Percentiles rank a stretch among this genome's conserved stretches.
phyloP scores from a whole-genome alignment of 2,888 invertebrate species.

The Hypercompe scribonia region DNA sequence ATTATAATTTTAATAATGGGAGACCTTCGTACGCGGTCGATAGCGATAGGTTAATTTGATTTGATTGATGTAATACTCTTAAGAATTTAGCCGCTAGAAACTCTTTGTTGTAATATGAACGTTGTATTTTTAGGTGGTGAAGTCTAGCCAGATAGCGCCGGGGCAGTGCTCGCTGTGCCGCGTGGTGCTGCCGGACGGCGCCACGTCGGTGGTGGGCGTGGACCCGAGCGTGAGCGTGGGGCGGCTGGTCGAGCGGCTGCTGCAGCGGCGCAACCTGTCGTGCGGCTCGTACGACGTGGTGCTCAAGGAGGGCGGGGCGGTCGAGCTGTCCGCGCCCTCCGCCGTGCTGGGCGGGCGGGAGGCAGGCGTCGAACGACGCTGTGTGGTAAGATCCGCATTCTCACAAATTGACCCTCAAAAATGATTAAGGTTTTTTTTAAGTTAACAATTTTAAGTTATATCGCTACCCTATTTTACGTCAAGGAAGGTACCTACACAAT shows the following conservation, averaged over 20 bases:
- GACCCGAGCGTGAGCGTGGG: conserved; percentile 91
- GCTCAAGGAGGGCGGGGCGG: conserved; percentile 73
- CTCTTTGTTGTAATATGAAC: too few relatives aligned
- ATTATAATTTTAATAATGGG: too few relatives aligned
- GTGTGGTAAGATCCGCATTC: conserved; percentile 87
- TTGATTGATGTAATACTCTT: too few relatives aligned
- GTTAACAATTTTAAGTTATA: too few relatives aligned
- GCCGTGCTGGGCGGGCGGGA: conserved; percentile 92
- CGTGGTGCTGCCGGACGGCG: conserved; percentile 95
- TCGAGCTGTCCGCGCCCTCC: conserved; percentile 91
- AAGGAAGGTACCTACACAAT: too few relatives aligned
- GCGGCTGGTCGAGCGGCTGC: conserved; percentile 91
- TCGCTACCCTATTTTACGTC: too few relatives aligned
- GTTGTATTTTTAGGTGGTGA: conserved; percentile 69
- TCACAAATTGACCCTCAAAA: too few relatives aligned
- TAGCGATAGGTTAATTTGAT: too few relatives aligned
- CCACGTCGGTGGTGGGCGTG: conserved; percentile 96
- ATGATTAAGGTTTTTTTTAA: too few relatives aligned
- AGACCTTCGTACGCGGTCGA: too few relatives aligned
- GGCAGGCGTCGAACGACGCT: conserved; percentile 94
- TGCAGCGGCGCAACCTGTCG: conserved; percentile 93
- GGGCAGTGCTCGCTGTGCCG: conserved; percentile 88
- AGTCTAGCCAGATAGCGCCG: conserved; percentile 59
- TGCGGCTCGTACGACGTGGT: conserved; percentile 95
- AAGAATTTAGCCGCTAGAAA: not conserved